Base-by-base conservation (phyloP, 1,140 invertebrate species). In the Drosophila paulistorum region DNA sequence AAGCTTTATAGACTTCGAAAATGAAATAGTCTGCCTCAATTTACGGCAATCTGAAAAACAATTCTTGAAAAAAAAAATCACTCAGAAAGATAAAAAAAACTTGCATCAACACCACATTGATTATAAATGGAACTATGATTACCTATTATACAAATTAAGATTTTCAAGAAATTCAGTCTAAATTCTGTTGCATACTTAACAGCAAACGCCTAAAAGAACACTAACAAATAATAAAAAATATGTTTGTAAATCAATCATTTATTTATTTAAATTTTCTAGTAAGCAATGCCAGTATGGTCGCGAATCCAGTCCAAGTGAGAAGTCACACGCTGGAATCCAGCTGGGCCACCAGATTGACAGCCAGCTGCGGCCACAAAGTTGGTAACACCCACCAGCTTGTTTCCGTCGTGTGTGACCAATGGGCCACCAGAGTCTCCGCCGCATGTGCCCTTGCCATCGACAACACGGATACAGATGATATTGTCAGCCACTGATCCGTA, bases 381-480 rank as follows among this genome's bases (percentile, higher is more conserved):
- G 6, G 93, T 91, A 13, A 94, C 87, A 37, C 94, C 94, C 7
- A 94, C 84, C 42, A 93, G 82, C 0, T 90, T 90, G 11, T 74
- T 71, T 6, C 64, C 58, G 48, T 93, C 93, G 13, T 79, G 68
- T 54, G 93, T 92, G 0, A 92, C 90, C 61, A 94, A 75, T 10
- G 93, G 92, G 33, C 94, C 94, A 63, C 94, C 94, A 68, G 93
- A 93, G 86, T 94, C 94, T 64, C 93, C 94, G 35, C 74, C 71
- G 69, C 82, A 90, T 7, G 85, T 85, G 6, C 74, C 77, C 33
- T 62, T 74, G 30, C 74, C 77, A 11, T 63, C 48, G 0, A 60
- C 41, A 5, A 73, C 73, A 14, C 65, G 55, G 9, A 79, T 63
- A 33, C 84, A 89, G 26, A 85, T 58, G 14, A 68, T 80, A n/a